These are phyloP conservation scores for Sinocyclocheilus grahami DNA, from an alignment of 2,113 vertebrate genomes.

Conservation along the genomic window DNA sequence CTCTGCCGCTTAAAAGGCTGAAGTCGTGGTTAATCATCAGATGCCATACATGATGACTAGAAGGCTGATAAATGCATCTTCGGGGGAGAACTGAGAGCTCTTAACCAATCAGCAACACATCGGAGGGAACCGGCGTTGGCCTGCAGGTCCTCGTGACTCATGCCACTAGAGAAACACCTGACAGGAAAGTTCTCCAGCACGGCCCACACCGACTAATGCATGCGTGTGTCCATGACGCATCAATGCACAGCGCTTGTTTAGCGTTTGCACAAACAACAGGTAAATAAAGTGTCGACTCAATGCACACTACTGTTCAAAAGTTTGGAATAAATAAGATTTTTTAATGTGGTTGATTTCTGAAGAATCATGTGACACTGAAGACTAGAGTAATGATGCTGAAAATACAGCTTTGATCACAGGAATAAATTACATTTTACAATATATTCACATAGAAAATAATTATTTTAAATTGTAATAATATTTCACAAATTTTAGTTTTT, in stretches of 20 bases:
- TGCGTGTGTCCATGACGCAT: neutral
- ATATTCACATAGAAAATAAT: no score
- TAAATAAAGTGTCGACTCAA: neutral
- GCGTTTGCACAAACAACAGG: neutral
- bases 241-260: neutral
- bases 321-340: no score
- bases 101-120: conserved; percentile 39
- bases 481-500: no score
- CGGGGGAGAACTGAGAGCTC: conserved; percentile 24
- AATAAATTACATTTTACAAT: no score
- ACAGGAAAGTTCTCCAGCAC: neutral
- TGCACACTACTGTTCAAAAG: neutral
- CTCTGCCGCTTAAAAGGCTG: conserved; percentile 29
- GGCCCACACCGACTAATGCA: neutral
- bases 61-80: conserved; percentile 27
- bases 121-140: neutral
- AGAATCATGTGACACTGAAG: no score
- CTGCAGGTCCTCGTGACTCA: conserved; percentile 28
- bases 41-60: conserved; percentile 20
- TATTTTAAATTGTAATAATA: no score
- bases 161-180: conserved; percentile 24
- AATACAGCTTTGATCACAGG: no score
- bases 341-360: no score
- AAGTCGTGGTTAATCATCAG: conserved; percentile 47
- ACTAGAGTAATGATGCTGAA: no score